Evolutionary conservation across 1,140 invertebrate species (phyloP).

Genomic region (Camponotus pennsylvanicus): DNA sequence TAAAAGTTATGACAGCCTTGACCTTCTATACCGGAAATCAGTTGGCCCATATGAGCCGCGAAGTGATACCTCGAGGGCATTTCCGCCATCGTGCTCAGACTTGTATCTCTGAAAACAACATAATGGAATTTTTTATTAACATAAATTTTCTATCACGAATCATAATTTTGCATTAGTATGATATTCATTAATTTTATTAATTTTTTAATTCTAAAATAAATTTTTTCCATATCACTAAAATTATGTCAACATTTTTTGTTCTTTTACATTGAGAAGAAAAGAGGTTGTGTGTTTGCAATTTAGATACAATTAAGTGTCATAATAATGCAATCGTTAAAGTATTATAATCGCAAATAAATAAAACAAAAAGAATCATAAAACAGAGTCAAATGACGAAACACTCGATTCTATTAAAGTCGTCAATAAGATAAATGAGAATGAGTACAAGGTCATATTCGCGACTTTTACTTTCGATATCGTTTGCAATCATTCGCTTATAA

Average conservation of each 20-base stretch:
- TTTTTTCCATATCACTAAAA: not conserved
- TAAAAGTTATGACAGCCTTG: conserved; percentile 92
- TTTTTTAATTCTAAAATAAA: not conserved
- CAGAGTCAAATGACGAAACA: conserved; percentile 77
- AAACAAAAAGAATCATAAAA: conserved; percentile 6
- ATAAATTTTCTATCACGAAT: not conserved
- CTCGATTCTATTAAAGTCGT: conserved; percentile 74
- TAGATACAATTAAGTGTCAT: not conserved
- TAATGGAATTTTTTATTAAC: not conserved
- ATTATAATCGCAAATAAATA: not conserved
- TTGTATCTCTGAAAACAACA: conserved; percentile 87
- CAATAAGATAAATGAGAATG: conserved; percentile 72
- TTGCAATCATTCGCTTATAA: conserved; percentile 19
- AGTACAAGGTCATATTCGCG: conserved; percentile 80
- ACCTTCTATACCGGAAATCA: conserved; percentile 90
- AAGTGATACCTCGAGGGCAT: conserved; percentile 92
- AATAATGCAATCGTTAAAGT: not conserved
- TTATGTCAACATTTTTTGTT: not conserved
- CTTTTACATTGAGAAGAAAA: not conserved
- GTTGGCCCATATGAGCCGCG: conserved; percentile 93
- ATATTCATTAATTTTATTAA: not conserved
- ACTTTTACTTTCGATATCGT: conserved; percentile 84
- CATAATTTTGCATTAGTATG: not conserved
- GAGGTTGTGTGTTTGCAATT: not conserved
- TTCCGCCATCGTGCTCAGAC: conserved; percentile 87